Evolutionary conservation across 2,113 vertebrate species (phyloP).

Genomic region (Coregonus clupeaformis): DNA sequence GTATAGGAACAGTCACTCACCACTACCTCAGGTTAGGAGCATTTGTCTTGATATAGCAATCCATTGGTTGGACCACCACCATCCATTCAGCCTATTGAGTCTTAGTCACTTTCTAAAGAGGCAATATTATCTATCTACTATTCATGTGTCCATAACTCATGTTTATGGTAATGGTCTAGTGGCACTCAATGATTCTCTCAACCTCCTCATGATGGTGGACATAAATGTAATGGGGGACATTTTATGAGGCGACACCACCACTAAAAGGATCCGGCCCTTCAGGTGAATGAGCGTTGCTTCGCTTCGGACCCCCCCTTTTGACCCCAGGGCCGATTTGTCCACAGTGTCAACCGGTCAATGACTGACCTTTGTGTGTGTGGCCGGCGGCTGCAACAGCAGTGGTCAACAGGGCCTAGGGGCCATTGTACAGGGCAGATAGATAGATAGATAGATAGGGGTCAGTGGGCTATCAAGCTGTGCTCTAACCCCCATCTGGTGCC

Average conservation of each 20-base stretch:
- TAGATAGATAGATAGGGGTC: slow-evolving; percentile 38
- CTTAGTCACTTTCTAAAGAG: slow-evolving; percentile 46
- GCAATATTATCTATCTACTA: slow-evolving; percentile 43
- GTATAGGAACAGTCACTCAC: slow-evolving; percentile 41
- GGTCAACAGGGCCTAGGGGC: slow-evolving; percentile 33
- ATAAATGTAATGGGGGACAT: slow-evolving; percentile 57
- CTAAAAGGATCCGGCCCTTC: slow-evolving; percentile 43
- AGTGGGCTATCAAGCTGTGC: slow-evolving; percentile 48
- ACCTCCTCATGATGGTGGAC: slow-evolving; percentile 31
- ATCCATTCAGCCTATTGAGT: slow-evolving; percentile 52
- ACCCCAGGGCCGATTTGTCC: slow-evolving; percentile 60
- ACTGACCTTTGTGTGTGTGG: slow-evolving; percentile 57
- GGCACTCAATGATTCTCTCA: slow-evolving; percentile 48
- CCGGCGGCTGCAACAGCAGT: slow-evolving; percentile 4
- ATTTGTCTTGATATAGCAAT: slow-evolving; percentile 41
- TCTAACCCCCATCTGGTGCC: slow-evolving; percentile 72
- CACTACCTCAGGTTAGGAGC: slow-evolving; percentile 49
- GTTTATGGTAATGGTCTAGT: slow-evolving; percentile 51
- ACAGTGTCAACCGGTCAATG: slow-evolving; percentile 47
- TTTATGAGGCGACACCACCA: slow-evolving; percentile 53
- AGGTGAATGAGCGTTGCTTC: slow-evolving; percentile 63
- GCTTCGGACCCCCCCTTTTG: slow-evolving; percentile 50
- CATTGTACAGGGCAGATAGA: slow-evolving; percentile 48
- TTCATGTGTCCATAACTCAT: slow-evolving; percentile 64
- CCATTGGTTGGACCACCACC: slow-evolving; percentile 20